Evolutionary conservation across 2,113 vertebrate species (phyloP).

Genomic region (Microcebus griseorufus): DNA sequence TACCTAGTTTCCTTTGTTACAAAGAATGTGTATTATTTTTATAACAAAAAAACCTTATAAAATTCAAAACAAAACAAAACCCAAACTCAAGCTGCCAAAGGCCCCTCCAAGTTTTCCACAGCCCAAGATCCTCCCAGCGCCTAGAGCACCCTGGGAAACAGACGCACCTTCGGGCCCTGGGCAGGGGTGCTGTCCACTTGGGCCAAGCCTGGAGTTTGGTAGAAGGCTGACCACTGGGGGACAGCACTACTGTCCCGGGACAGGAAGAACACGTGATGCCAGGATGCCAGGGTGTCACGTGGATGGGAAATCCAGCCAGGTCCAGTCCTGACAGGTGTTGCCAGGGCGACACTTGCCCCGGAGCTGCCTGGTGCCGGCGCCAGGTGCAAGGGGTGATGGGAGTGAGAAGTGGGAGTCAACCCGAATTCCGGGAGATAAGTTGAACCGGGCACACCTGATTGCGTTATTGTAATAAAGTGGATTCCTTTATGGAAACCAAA

Average conservation of each 20-base stretch:
- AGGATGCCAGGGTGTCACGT: background rate
- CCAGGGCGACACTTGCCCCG: background rate
- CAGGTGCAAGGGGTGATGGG: background rate
- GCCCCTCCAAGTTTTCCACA: background rate
- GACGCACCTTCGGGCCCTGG: background rate
- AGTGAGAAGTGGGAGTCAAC: background rate
- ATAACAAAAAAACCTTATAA: background rate
- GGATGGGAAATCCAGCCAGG: background rate
- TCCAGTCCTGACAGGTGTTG: background rate
- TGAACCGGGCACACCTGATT: background rate
- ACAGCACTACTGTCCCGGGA: background rate
- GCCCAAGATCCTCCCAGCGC: background rate
- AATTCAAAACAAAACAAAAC: background rate
- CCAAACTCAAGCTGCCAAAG: background rate
- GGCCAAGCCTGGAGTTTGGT: background rate
- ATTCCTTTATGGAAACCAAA: background rate
- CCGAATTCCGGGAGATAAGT: background rate
- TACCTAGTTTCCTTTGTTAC: background rate
- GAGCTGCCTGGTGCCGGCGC: background rate
- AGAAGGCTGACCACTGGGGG: background rate
- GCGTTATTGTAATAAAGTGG: background rate
- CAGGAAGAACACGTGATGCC: background rate
- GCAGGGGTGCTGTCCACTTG: too few relatives aligned
- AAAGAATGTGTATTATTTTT: background rate
- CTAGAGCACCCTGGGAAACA: background rate